phyloP scores from a whole-genome alignment of 2,888 invertebrate species.

The Trilocha varians region DNA sequence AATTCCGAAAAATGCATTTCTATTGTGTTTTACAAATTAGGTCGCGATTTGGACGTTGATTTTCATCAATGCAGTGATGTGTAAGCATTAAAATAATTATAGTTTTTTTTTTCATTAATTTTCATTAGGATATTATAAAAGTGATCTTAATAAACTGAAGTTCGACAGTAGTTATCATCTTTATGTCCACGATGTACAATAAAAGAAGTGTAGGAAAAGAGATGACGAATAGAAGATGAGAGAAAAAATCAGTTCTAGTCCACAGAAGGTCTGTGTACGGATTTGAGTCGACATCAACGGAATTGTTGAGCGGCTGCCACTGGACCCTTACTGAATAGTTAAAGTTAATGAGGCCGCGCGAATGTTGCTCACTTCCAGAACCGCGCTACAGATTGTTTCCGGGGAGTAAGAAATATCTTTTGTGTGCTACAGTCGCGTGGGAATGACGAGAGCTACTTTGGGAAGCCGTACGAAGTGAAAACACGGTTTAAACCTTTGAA shows the following conservation, averaged over 20 bases:
- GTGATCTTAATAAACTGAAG: too few species aligned
- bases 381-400: constrained; percentile 29
- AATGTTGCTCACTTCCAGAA: constrained; percentile 25
- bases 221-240: too few species aligned
- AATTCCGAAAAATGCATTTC: too few species aligned
- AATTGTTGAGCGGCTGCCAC: constrained; percentile 27
- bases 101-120: too few species aligned
- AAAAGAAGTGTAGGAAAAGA: too few species aligned
- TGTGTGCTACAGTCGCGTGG: background rate
- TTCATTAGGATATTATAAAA: too few species aligned
- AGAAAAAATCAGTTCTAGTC: constrained; percentile 18
- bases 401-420: constrained; percentile 2
- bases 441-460: background rate
- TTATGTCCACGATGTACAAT: too few species aligned
- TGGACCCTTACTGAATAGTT: constrained; percentile 43
- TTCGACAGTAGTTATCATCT: too few species aligned
- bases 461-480: background rate
- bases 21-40: too few species aligned
- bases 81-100: too few species aligned
- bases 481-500: background rate
- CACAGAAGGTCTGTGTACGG: constrained; percentile 10
- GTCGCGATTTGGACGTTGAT: too few species aligned
- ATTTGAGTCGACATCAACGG: constrained; percentile 22
- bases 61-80: too few species aligned
- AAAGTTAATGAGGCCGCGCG: constrained; percentile 42